Conservation (phyloP, 1,140 invertebrate species). For the Ylistrum balloti region DNA sequence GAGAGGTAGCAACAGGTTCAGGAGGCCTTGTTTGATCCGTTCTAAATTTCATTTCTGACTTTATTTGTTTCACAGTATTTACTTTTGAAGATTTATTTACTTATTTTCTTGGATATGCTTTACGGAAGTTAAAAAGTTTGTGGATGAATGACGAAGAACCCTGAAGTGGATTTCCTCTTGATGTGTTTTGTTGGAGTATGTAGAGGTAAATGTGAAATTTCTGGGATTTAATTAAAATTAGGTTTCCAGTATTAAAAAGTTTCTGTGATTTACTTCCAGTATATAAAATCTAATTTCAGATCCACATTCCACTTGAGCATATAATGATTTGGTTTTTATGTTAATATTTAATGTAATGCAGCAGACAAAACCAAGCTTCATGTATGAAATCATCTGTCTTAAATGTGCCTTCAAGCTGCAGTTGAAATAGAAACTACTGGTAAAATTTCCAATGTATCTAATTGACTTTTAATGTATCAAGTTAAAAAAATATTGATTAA, state of each 20-base stretch:
- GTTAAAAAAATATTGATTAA: neutral
- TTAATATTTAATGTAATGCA: too few relatives aligned
- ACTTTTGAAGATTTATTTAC: neutral
- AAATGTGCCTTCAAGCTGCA: neutral
- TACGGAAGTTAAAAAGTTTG: conserved; percentile 35
- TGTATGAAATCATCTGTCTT: too few relatives aligned
- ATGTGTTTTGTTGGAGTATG: neutral
- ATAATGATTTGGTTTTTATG: too few relatives aligned
- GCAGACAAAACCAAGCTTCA: too few relatives aligned
- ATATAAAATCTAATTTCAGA: too few relatives aligned
- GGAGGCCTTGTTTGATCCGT: neutral
- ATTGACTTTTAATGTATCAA: neutral
- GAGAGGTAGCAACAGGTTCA: neutral
- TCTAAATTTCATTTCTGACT: neutral
- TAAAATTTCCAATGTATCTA: neutral
- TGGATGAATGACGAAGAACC: conserved; percentile 43
- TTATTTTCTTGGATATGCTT: conserved; percentile 84
- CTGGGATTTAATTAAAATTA: too few relatives aligned
- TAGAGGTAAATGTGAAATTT: neutral
- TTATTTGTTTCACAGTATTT: neutral
- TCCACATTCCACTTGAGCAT: too few relatives aligned
- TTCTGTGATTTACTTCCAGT: too few relatives aligned
- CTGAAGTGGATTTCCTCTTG: conserved; percentile 58
- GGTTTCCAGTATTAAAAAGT: too few relatives aligned
- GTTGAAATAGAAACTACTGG: neutral